Percentiles rank a stretch among this genome's conserved stretches.
Evolutionary conservation across 2,888 invertebrate genomes (phyloP).

Genomic region (Ligdia adustata): DNA sequence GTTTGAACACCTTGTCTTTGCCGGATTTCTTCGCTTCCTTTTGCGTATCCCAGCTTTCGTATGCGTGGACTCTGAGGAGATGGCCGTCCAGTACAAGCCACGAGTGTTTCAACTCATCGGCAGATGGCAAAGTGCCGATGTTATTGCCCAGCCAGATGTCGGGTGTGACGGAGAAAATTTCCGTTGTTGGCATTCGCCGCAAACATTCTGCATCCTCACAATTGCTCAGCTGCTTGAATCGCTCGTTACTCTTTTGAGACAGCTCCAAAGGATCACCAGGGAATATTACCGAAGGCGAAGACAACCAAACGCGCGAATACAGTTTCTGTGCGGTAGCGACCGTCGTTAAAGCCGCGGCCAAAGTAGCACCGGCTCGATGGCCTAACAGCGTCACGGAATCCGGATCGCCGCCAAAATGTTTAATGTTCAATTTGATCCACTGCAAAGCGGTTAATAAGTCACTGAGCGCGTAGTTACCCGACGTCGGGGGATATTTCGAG

Average conservation of each 20-base stretch:
- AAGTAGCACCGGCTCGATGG: constrained; percentile 93
- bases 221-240: constrained; percentile 83
- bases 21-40: constrained; percentile 64
- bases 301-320: constrained; percentile 91
- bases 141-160: constrained; percentile 87
- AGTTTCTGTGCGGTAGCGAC: constrained; percentile 85
- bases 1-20: constrained; percentile 72
- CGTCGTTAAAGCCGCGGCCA: constrained; percentile 90
- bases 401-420: constrained; percentile 92
- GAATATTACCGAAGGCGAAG: constrained; percentile 89
- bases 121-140: constrained; percentile 85
- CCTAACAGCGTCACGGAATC: constrained; percentile 92
- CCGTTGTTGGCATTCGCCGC: constrained; percentile 75
- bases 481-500: constrained; percentile 88
- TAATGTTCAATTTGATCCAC: constrained; percentile 93
- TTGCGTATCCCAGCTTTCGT: constrained; percentile 85
- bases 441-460: constrained; percentile 90
- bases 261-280: constrained; percentile 86
- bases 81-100: constrained; percentile 91
- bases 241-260: constrained; percentile 85
- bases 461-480: constrained; percentile 94
- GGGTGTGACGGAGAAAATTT: constrained; percentile 88
- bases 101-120: constrained; percentile 86
- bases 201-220: constrained; percentile 85
- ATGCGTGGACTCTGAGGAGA: constrained; percentile 86